Conservation (phyloP, 2,888 invertebrate genomes). For the Eurois occulta region DNA sequence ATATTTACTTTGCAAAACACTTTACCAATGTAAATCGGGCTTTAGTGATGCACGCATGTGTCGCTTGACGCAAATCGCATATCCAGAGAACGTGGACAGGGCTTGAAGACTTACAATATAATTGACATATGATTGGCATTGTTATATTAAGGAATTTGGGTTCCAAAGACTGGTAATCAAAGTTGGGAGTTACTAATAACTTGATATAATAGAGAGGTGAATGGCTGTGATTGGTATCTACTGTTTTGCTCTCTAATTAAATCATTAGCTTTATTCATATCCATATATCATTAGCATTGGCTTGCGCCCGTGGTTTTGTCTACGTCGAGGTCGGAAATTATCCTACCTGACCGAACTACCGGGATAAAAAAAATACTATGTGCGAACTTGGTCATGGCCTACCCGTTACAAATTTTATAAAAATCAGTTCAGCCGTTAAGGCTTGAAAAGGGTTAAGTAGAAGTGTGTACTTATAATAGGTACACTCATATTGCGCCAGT, state of each 20-base stretch:
- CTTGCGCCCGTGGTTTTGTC: background rate
- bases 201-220: background rate
- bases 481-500: too few relatives aligned
- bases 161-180: background rate
- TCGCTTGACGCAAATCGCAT: background rate
- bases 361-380: too few relatives aligned
- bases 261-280: background rate
- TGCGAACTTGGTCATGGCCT: too few relatives aligned
- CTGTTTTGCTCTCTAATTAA: background rate
- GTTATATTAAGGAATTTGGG: background rate
- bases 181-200: background rate
- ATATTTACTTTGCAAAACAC: background rate
- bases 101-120: background rate
- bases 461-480: too few relatives aligned
- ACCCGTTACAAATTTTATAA: too few relatives aligned
- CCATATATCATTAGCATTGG: too few relatives aligned
- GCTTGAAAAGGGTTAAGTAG: too few relatives aligned
- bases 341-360: background rate
- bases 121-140: background rate
- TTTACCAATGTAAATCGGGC: background rate
- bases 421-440: too few relatives aligned
- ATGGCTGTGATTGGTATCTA: background rate
- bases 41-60: background rate
- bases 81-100: background rate
- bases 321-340: background rate